Percentiles rank a stretch among this genome's conserved stretches.
Conservation (phyloP, 1,140 invertebrate species). For the Aphaenogaster floridana region DNA sequence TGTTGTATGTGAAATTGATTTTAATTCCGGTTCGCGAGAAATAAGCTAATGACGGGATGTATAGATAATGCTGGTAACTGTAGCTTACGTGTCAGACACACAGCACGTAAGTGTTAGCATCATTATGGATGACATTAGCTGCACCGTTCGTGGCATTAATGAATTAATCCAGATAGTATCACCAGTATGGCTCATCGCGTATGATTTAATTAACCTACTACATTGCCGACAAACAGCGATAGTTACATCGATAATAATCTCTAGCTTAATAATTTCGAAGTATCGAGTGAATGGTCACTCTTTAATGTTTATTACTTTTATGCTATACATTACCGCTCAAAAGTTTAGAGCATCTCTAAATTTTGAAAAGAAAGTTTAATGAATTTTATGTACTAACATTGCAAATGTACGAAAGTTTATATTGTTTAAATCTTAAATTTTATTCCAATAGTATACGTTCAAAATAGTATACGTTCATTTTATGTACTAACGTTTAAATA, state of each 20-base stretch:
- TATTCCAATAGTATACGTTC: too few species aligned
- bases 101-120: slow-evolving; percentile 37
- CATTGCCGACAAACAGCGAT: slow-evolving; percentile 16
- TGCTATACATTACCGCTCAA: too few species aligned
- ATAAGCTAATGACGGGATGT: slow-evolving; percentile 6
- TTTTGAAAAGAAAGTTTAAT: too few species aligned
- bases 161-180: slow-evolving; percentile 60
- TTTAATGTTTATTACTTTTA: background rate
- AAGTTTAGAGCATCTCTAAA: too few species aligned
- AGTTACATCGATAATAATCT: slow-evolving; percentile 16
- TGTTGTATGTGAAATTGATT: background rate
- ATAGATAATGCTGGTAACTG: background rate
- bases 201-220: slow-evolving; percentile 53
- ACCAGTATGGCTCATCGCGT: slow-evolving; percentile 39
- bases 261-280: background rate
- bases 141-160: slow-evolving; percentile 49
- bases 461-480: too few species aligned
- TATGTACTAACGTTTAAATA: background rate
- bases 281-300: background rate
- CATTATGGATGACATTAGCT: slow-evolving; percentile 58
- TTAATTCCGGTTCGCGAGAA: slow-evolving; percentile 1
- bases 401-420: too few species aligned
- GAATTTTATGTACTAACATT: too few species aligned
- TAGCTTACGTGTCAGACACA: slow-evolving; percentile 13
- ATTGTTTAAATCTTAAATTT: too few species aligned